These are phyloP conservation scores for Seriola rivoliana DNA, from an alignment of 2,113 vertebrate species.

Conservation along the genomic window DNA sequence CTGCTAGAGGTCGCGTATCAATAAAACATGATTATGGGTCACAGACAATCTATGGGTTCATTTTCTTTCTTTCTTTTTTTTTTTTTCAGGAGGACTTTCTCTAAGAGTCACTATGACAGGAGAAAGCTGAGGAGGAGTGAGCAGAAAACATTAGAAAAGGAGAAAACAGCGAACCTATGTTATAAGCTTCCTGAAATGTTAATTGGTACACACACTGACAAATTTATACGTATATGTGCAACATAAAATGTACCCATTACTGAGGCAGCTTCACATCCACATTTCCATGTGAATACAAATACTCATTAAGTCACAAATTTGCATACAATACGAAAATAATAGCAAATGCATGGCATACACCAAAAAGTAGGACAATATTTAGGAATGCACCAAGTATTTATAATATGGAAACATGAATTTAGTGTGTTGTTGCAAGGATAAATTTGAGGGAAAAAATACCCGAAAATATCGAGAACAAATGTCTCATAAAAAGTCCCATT, in stretches of 20 bases:
- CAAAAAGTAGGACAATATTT: too few species aligned
- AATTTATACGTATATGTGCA: slow-evolving; percentile 1
- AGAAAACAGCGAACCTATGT: slow-evolving; percentile 3
- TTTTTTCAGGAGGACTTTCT: too few species aligned
- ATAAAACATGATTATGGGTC: too few species aligned
- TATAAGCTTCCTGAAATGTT: slow-evolving; percentile 41
- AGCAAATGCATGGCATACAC: not conserved
- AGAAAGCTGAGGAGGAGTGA: too few species aligned
- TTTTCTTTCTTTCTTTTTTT: too few species aligned
- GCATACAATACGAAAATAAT: not conserved
- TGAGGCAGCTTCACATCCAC: not conserved
- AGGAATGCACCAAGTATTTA: not conserved
- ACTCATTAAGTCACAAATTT: not conserved
- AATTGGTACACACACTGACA: not conserved
- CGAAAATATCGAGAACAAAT: not conserved
- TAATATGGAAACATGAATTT: not conserved
- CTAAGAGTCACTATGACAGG: too few species aligned
- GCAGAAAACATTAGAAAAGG: too few species aligned
- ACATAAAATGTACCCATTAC: not conserved
- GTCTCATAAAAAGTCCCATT: not conserved
- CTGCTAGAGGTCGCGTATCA: too few species aligned
- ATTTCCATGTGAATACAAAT: slow-evolving; percentile 1
- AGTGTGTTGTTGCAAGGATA: not conserved
- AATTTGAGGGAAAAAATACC: not conserved
- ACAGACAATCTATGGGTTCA: too few species aligned